phyloP scores from a whole-genome alignment of 2,113 vertebrate species.

The Rhinolophus sinicus region DNA sequence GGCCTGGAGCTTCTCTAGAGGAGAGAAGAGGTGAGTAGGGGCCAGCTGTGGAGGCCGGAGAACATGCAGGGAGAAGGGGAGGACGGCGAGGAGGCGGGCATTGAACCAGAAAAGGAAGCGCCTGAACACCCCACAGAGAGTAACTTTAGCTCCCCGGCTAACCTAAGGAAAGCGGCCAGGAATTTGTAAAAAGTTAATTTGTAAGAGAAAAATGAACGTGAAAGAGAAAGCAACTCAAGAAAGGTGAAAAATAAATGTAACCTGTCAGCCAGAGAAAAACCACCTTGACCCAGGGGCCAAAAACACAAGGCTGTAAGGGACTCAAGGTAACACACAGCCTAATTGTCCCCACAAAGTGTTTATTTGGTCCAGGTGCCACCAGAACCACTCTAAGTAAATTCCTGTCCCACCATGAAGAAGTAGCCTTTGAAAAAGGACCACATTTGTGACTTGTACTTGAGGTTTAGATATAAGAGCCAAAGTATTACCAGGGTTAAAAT shows the following conservation, averaged over 20 bases:
- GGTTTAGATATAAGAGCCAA: background rate
- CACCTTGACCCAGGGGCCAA: background rate
- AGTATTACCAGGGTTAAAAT: background rate
- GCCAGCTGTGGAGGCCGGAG: background rate
- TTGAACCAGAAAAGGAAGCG: background rate
- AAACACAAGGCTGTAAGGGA: background rate
- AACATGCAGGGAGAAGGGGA: background rate
- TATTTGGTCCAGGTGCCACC: background rate
- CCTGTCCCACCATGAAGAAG: background rate
- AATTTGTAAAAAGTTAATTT: slow-evolving; percentile 8
- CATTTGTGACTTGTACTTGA: background rate
- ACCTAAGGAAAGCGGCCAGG: background rate
- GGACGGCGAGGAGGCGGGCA: background rate
- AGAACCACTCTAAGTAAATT: background rate
- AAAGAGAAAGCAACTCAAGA: background rate
- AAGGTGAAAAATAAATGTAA: background rate
- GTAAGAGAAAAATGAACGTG: background rate
- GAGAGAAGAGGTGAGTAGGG: background rate
- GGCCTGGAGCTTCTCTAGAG: too few species aligned
- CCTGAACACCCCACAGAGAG: background rate
- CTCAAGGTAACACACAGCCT: background rate
- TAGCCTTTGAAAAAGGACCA: background rate
- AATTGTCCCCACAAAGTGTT: background rate
- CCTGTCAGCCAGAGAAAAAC: background rate
- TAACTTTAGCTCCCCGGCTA: background rate